These are phyloP conservation scores for Sussaba pulchella DNA, from an alignment of 2,888 invertebrate genomes.

Conservation along the genomic window DNA sequence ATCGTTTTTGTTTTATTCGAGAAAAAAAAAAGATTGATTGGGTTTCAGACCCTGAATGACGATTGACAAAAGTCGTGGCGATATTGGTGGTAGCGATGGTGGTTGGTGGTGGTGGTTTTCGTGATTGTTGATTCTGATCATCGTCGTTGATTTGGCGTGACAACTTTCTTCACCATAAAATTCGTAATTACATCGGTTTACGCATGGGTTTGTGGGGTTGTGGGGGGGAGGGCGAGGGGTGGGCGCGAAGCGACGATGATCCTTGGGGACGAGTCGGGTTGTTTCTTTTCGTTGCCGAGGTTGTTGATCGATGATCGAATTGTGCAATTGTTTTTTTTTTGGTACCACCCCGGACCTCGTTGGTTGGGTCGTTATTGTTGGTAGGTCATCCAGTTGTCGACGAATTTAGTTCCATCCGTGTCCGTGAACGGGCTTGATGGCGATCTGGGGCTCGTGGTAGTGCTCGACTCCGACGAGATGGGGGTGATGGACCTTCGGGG, in stretches of 20 bases:
- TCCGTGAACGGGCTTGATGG: conserved; percentile 86
- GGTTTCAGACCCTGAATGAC: conserved; percentile 64
- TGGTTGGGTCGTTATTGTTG: conserved; percentile 28
- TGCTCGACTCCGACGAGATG: conserved; percentile 86
- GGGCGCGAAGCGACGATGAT: conserved; percentile 24
- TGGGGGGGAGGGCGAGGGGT: no score
- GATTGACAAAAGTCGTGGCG: conserved; percentile 64
- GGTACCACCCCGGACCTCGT: conserved; percentile 75
- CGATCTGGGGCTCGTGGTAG: conserved; percentile 85
- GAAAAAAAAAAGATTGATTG: conserved; percentile 53
- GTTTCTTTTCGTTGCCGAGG: background rate
- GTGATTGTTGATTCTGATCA: background rate
- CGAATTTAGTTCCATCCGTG: conserved; percentile 79
- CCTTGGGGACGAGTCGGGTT: conserved; percentile 19
- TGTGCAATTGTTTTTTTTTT: conserved; percentile 43
- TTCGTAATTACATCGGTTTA: no score
- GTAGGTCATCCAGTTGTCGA: conserved; percentile 2
- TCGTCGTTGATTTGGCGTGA: conserved; percentile 6
- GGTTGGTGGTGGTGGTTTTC: background rate
- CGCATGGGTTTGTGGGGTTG: no score
- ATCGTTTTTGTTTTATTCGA: conserved; percentile 62
- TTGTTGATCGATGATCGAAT: conserved; percentile 42
- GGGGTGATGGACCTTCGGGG: conserved; percentile 84
- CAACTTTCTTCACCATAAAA: conserved; percentile 5
- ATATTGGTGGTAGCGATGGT: conserved; percentile 53